A percentile compares a stretch with the other conserved stretches of the same genome.
Conservation (phyloP, 1,140 invertebrate genomes). For the Monomorium pharaonis region DNA sequence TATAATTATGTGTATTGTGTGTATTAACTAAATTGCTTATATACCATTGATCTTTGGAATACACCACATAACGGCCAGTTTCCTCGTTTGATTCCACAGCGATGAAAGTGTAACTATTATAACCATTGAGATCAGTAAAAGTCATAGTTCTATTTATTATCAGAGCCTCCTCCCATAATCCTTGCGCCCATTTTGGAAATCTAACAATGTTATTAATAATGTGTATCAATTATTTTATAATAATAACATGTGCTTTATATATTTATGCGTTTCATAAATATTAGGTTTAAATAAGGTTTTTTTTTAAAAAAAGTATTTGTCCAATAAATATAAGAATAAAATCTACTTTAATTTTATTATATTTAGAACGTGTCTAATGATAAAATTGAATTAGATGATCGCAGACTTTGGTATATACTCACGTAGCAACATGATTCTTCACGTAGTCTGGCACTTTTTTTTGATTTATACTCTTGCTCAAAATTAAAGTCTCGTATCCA, state of each 20-base stretch:
- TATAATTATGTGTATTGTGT: background rate
- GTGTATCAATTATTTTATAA: background rate
- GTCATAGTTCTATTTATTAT: conserved; percentile 88
- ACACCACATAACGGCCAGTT: conserved; percentile 81
- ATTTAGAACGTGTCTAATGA: background rate
- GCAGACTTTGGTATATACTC: conserved; percentile 64
- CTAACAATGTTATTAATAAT: conserved; percentile 72
- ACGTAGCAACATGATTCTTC: conserved; percentile 81
- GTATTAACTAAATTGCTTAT: too few species aligned
- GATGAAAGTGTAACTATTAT: conserved; percentile 88
- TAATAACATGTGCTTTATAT: too few species aligned
- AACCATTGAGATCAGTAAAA: conserved; percentile 88
- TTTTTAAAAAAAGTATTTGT: background rate
- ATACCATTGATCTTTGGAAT: conserved; percentile 83
- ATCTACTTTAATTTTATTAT: too few species aligned
- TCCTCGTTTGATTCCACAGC: conserved; percentile 85
- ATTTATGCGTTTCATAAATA: background rate
- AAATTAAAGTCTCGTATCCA: conserved; percentile 87
- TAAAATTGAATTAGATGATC: background rate
- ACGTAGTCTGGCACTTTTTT: conserved; percentile 82
- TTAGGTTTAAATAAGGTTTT: background rate
- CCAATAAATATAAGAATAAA: background rate
- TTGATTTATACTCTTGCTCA: conserved; percentile 83
- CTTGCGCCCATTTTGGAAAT: conserved; percentile 89
- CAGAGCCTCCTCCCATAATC: conserved; percentile 88